phyloP scores from a whole-genome alignment of 2,888 invertebrate genomes.

The Hirudinaria manillensis region DNA sequence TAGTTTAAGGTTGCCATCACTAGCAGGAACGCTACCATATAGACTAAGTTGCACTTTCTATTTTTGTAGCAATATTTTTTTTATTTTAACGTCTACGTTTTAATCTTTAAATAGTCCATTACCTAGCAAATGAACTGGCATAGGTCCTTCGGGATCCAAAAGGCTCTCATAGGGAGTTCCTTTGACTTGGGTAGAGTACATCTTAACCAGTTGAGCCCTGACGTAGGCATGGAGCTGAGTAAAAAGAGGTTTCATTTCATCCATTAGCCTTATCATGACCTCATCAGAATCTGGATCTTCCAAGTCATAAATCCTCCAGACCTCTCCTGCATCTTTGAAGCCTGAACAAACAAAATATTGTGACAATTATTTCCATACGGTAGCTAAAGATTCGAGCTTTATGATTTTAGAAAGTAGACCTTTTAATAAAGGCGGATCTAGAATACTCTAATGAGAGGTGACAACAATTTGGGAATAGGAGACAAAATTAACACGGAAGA shows the following conservation, averaged over 20 bases:
- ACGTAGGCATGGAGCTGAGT: slow-evolving; percentile 51
- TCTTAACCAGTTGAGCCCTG: slow-evolving; percentile 42
- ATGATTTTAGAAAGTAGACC: too few species aligned
- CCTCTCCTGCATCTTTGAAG: slow-evolving; percentile 47
- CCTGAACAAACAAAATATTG: slow-evolving; percentile 54
- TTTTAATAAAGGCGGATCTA: too few species aligned
- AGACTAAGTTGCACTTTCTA: too few species aligned
- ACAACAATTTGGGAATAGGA: too few species aligned
- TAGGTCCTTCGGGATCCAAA: slow-evolving; percentile 63
- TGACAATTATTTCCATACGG: neutral
- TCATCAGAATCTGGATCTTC: slow-evolving; percentile 42
- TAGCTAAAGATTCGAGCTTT: neutral
- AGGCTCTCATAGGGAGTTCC: neutral
- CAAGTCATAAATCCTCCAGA: slow-evolving; percentile 36
- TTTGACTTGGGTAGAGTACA: neutral
- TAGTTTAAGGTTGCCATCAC: neutral
- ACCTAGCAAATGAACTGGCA: slow-evolving; percentile 77
- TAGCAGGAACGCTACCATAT: neutral
- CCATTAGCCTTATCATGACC: slow-evolving; percentile 44
- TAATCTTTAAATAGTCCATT: slow-evolving; percentile 37
- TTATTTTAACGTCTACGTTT: neutral
- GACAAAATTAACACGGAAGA: too few species aligned
- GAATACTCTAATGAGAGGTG: too few species aligned
- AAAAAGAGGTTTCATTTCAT: slow-evolving; percentile 48
- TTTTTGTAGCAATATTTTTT: neutral